These are phyloP conservation scores for Drosophila fuyamai DNA, from an alignment of 1,140 invertebrate genomes.

Conservation along the genomic window DNA sequence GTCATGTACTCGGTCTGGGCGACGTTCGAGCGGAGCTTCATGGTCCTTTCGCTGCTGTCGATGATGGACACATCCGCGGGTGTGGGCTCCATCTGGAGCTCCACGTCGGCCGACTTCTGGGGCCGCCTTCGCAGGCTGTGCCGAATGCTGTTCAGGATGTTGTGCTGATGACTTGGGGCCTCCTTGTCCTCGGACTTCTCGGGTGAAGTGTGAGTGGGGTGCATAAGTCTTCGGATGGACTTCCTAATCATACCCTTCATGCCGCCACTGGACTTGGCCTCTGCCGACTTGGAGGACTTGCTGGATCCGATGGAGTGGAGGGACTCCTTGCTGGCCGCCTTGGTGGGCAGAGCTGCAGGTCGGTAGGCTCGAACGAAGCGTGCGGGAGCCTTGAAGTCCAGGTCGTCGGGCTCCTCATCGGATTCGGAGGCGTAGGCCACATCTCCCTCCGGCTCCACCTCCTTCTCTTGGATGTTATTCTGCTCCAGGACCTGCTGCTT, in stretches of 20 bases:
- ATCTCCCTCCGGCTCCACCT: slow-evolving; percentile 33
- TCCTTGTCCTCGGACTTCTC: slow-evolving; percentile 24
- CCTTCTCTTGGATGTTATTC: neutral
- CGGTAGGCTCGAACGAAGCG: slow-evolving; percentile 79
- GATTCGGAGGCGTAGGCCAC: slow-evolving; percentile 77
- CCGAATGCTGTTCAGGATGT: slow-evolving; percentile 63
- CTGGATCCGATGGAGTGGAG: slow-evolving; percentile 58
- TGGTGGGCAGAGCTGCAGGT: slow-evolving; percentile 35
- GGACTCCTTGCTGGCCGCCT: slow-evolving; percentile 70
- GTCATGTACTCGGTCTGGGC: slow-evolving; percentile 67
- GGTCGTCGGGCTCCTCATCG: slow-evolving; percentile 51
- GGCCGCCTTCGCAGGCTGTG: slow-evolving; percentile 75
- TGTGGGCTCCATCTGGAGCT: slow-evolving; percentile 4
- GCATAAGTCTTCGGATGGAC: slow-evolving; percentile 75
- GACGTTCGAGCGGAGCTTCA: slow-evolving; percentile 69
- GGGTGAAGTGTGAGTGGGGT: slow-evolving; percentile 40
- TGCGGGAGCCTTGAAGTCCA: slow-evolving; percentile 69
- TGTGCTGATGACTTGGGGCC: slow-evolving; percentile 23
- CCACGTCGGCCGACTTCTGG: slow-evolving; percentile 30
- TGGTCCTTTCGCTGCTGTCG: slow-evolving; percentile 68
- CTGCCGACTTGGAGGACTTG: slow-evolving; percentile 44
- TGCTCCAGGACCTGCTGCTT: neutral
- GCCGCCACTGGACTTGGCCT: slow-evolving; percentile 27
- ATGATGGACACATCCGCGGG: slow-evolving; percentile 73
- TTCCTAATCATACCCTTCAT: slow-evolving; percentile 75